Base-by-base conservation (phyloP, 2,888 invertebrate species). In the Stramonita haemastoma region DNA sequence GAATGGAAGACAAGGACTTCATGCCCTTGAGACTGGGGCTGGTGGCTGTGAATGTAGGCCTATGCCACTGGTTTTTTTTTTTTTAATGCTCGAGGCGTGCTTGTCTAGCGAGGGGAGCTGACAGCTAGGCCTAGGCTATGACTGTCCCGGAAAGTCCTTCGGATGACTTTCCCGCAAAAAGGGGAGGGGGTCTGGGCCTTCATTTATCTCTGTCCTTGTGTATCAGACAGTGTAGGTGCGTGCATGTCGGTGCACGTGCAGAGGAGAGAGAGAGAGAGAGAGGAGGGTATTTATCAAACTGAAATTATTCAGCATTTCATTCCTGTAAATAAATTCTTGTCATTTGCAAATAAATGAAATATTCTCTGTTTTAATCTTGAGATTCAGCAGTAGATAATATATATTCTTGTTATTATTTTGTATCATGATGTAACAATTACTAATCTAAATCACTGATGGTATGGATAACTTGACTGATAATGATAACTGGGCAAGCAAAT, bases 151-250 rank as follows among this genome's bases (percentile, higher is more conserved):
- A 83, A 83, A 83, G 81, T 46, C 81, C 81, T 83, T 83, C 81
- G 81, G 46, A 83, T 83, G 81, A 83, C 81, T 46, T 83, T 83
- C 81, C 81, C 81, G 15, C 70, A 73, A 79, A 79, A 79, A n/a
- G 73, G 11, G 73, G 73, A 11, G 73, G 73, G 73, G 1, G 73
- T 22, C 8, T 1, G 73, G n/a, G 46, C 8, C 46, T 66, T 26
- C 1, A 2, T 66, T 13, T 66, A 2, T 66, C 66, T 66, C 66
- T 66, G 66, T 66, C 26, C 66, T 66, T 66, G 66, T 66, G 66
- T 66, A 13, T 66, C 19, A 8, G 46, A 46, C 46, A 15, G 60
- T 60, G 60, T 60, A 19, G 11, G 60, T 60, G 60, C 26, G 66
- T 66, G 66, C 26, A 66, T 66, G 26, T 66, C 2, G 17, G 66